Base-by-base conservation (phyloP, 2,113 vertebrate genomes). In the Nannospalax galili region DNA sequence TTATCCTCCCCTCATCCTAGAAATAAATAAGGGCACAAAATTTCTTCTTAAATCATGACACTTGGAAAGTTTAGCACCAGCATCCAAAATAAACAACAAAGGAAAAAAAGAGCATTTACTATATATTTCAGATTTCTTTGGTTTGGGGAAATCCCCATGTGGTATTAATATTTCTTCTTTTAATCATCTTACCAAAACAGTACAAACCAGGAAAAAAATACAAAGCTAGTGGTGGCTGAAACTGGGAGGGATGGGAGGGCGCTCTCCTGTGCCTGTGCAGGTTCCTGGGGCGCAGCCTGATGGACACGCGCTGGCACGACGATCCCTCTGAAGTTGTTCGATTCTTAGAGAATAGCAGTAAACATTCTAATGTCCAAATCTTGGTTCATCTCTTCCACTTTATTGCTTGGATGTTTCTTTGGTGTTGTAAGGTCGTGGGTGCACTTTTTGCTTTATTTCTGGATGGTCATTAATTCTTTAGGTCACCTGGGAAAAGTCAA, bases 331-430 rank as follows among this genome's bases (percentile, higher is more conserved):
- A 19, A 67, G 75, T 37, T 92, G 91, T 88, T 74, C 62, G 75
- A 90, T 95, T 93, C 80, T 75, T 80, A 77, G 97, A 95, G 92
- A 95, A 90, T 70, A 96, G 91, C 4, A 42, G 91, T 95, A 92
- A 96, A 97, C 96, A 93, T 97, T 97, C 96, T 26, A 56, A 82
- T 94, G 92, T 98, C 95, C 96, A 96, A 93, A 97, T 97, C 96
- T 97, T 97, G 70, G 74, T 91, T 86, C 58, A 40, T 98, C 96
- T 98, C 96, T 97, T 26, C 97, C 90, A 73, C 92, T 93, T 98
- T 98, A 98, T 98, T 98, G 98, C 98, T 98, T 97, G 88, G 40
- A 60, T 97, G 92, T 98, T 98, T 98, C 98, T 98, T 98, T 98
- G 98, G 98, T 98, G 98, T 98, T 98, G 28, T 96, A 98, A 95